Percentiles rank a stretch among this genome's conserved stretches.
Conservation (phyloP, 2,888 invertebrate species). For the Chrysotoxum bicinctum region DNA sequence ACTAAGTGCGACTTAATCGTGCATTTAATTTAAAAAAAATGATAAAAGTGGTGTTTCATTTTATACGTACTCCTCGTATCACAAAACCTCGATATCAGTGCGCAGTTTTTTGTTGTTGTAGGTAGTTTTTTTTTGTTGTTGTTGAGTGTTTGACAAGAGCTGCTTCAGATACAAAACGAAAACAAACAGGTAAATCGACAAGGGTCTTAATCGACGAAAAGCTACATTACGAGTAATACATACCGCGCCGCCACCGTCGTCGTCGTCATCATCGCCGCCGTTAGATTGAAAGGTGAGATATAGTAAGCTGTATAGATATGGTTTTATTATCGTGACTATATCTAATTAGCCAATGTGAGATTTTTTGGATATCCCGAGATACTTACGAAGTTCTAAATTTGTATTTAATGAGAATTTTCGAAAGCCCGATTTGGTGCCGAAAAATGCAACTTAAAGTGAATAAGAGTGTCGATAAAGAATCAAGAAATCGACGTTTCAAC, state of each 20-base stretch:
- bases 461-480: neutral
- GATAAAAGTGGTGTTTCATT: conserved; percentile 30
- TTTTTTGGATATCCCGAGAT: neutral
- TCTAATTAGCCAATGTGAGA: neutral
- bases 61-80: conserved; percentile 24
- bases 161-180: conserved; percentile 41
- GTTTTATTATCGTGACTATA: neutral
- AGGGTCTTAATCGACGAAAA: conserved; percentile 16
- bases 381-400: neutral
- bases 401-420: neutral
- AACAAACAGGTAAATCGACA: conserved; percentile 27
- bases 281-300: conserved; percentile 7
- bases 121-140: neutral
- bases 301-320: neutral
- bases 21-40: conserved; percentile 4
- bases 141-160: conserved; percentile 32
- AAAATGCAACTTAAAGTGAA: conserved; percentile 7
- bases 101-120: conserved; percentile 41
- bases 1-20: neutral
- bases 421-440: neutral
- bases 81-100: conserved; percentile 54
- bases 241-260: neutral
- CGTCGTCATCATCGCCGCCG: neutral
- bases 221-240: conserved; percentile 17
- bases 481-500: neutral